Conservation (phyloP, 2,888 invertebrate species). For the Cheilosia scutellata region DNA sequence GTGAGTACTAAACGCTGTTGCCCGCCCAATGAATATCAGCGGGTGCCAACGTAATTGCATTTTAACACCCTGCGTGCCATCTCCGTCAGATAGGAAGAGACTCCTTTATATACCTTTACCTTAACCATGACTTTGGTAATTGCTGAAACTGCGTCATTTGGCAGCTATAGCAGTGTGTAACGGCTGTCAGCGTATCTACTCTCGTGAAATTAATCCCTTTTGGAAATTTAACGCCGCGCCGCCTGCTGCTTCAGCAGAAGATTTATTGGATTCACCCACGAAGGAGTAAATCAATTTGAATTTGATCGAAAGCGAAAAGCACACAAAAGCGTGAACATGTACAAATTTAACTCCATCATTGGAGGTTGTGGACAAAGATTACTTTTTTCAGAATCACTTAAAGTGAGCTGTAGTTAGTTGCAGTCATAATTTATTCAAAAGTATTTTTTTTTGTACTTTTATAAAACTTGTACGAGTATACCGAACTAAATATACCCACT, state of each 20-base stretch:
- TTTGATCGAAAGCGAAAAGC: slow-evolving; percentile 20
- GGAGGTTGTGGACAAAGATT: neutral
- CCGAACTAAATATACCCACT: no score
- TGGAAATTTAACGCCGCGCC: slow-evolving; percentile 31
- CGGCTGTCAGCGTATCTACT: slow-evolving; percentile 53
- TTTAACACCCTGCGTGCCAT: slow-evolving; percentile 71
- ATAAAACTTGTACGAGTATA: no score
- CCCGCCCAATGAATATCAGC: slow-evolving; percentile 48
- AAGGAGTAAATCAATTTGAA: slow-evolving; percentile 61
- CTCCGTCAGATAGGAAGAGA: slow-evolving; percentile 53
- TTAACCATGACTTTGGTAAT: slow-evolving; percentile 26
- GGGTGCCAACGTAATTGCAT: slow-evolving; percentile 66
- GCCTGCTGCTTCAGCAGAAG: slow-evolving; percentile 34
- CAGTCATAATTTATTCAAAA: no score
- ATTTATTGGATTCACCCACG: slow-evolving; percentile 72
- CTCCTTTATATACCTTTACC: slow-evolving; percentile 22
- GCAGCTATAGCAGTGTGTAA: slow-evolving; percentile 21
- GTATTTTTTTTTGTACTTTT: no score
- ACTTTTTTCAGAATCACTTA: neutral
- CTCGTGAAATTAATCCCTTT: slow-evolving; percentile 51
- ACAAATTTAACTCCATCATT: slow-evolving; percentile 12
- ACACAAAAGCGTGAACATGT: slow-evolving; percentile 18
- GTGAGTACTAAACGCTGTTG: slow-evolving; percentile 5
- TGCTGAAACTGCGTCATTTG: slow-evolving; percentile 30
- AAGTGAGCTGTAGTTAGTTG: neutral